These are phyloP conservation scores for Melanargia galathea DNA, from an alignment of 2,888 invertebrate genomes.

Conservation along the genomic window DNA sequence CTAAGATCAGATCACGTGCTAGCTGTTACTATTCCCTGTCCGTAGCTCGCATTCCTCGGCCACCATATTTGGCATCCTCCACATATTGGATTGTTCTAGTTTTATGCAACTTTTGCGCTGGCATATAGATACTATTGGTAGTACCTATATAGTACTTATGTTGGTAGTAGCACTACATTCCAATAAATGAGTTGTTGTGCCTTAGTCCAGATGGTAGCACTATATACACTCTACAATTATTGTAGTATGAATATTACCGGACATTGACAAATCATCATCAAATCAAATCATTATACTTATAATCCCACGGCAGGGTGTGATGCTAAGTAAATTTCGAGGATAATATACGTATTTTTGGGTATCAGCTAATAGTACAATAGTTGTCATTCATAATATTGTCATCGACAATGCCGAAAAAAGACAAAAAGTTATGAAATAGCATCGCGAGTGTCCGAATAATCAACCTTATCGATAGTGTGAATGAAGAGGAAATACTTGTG, in stretches of 20 bases:
- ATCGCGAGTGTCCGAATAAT: not conserved
- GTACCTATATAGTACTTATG: too few species aligned
- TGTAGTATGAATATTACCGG: too few species aligned
- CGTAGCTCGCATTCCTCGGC: constrained; percentile 14
- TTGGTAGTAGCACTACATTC: constrained; percentile 16
- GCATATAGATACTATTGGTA: too few species aligned
- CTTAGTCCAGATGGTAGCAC: constrained; percentile 4
- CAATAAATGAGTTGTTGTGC: constrained; percentile 7
- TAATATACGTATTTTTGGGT: too few species aligned
- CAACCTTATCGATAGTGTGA: constrained; percentile 14
- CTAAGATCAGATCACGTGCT: constrained; percentile 8
- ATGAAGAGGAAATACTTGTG: constrained; percentile 31
- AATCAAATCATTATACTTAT: too few species aligned
- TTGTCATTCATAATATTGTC: too few species aligned
- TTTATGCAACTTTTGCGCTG: not conserved
- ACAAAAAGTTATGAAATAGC: not conserved
- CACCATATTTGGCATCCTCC: constrained; percentile 23
- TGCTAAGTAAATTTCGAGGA: too few species aligned
- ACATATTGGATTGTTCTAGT: constrained; percentile 21
- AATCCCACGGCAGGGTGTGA: too few species aligned
- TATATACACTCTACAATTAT: not conserved
- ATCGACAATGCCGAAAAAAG: not conserved
- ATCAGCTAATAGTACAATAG: too few species aligned
- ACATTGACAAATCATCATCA: too few species aligned
- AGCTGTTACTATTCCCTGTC: constrained; percentile 6